Base-by-base conservation (phyloP, 2,888 invertebrate genomes). In the Blastobasis adustella region DNA sequence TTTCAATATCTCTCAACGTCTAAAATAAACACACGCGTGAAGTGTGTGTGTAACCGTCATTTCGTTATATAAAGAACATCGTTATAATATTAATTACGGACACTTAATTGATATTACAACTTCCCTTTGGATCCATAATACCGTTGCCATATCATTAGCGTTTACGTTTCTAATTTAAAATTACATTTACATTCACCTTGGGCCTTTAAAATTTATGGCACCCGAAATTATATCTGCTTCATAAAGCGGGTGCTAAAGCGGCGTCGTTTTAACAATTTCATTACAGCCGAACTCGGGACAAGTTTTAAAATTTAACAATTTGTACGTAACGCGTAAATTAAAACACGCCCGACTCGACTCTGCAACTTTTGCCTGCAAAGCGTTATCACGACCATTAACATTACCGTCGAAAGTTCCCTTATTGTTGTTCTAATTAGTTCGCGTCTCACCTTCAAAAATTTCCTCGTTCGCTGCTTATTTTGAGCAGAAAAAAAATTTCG, bases 401-500 rank as follows among this genome's bases (percentile, higher is more conserved):
- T 58, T 58, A 55, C 54, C 55, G 52, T 54, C 54, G 41, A 51
- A 60, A 63, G 58, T 66, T 67, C 58, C 23, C 58, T 61, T 61
- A 65, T 67, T 65, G 63, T 63, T 65, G 60, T 66, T 66, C 55
- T 65, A 68, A 69, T 69, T 67, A 65, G 62, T 65, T 67, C 58
- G 57, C 60, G 63, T 67, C 58, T 58, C 60, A 63, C 67, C 66
- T 68, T 67, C 23, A 23, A 23, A 23, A 23, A 23, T 23, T 23
- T 23, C 23, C 2, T 23, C 23, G 23, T 23, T 58, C 52, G 44
- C 53, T 53, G 51, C 45, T 39, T 52, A 51, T 52, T 54, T 56
- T 49, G 23, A 23, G 23, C 23, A 23, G 23, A 23, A 23, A 23
- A 23, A 23, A 23, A 23, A 23, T 45, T 8, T 37, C 8, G 45